Conservation (phyloP, 2,797 vertebrate species). For the Rhabdophis nuchalis region DNA sequence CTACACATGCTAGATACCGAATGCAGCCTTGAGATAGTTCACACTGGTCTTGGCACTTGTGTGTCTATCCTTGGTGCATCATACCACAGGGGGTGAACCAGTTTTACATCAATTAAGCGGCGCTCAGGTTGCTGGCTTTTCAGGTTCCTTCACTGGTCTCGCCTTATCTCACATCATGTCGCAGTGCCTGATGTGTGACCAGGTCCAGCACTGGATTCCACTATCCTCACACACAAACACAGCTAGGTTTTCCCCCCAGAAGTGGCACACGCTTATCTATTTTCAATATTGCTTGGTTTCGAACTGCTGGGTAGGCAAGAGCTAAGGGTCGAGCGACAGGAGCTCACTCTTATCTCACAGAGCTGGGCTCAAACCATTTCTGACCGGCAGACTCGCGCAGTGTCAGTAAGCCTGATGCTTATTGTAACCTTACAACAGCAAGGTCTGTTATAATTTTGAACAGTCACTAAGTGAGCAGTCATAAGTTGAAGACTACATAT, state of each 20-base stretch:
- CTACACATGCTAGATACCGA: not conserved
- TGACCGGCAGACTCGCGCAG: not conserved
- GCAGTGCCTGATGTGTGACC: accelerated
- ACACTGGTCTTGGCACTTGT: not conserved
- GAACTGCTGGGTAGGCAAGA: not conserved
- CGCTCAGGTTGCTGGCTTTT: not conserved
- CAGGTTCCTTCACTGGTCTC: not conserved
- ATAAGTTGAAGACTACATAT: not conserved
- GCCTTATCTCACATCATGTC: not conserved
- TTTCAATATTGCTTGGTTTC: not conserved
- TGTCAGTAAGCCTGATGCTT: not conserved
- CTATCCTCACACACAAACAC: not conserved
- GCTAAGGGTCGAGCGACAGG: accelerated
- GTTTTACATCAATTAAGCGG: not conserved
- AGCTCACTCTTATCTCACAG: not conserved
- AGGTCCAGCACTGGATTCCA: not conserved
- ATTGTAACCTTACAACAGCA: not conserved
- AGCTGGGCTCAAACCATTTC: not conserved
- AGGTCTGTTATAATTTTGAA: not conserved
- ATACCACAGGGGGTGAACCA: not conserved
- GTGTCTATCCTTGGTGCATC: not conserved
- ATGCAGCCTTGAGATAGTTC: not conserved
- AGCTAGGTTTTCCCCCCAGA: not conserved
- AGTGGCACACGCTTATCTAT: not conserved
- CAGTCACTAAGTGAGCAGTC: not conserved